A percentile compares a stretch with the other conserved stretches of the same genome.
Conservation (phyloP, 2,797 vertebrate species). For the Poeciliopsis infans region DNA sequence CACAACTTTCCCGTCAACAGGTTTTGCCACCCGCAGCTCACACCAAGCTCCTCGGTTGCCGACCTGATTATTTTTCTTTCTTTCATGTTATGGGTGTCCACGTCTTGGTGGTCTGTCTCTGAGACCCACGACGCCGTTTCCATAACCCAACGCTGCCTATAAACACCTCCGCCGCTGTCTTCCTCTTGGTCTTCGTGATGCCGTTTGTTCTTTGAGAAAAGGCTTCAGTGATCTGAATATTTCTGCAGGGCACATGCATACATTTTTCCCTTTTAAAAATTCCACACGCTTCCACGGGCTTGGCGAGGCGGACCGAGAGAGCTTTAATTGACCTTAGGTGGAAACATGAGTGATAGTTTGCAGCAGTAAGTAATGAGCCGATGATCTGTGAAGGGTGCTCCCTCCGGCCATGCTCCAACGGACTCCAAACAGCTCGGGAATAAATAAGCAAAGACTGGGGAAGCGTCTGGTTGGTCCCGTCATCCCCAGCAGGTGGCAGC, state of each 20-base stretch:
- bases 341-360: slow-evolving; percentile 33
- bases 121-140: background rate
- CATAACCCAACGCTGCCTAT: background rate
- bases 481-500: slow-evolving; percentile 71
- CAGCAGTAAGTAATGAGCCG: slow-evolving; percentile 50
- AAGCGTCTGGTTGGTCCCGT: fast-evolving
- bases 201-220: background rate
- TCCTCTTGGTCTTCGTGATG: background rate
- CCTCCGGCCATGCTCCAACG: slow-evolving; percentile 25
- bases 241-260: background rate
- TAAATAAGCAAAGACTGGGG: slow-evolving; percentile 7
- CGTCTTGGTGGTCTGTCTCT: background rate
- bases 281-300: slow-evolving; percentile 19
- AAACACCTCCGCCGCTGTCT: background rate
- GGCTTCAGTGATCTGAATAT: background rate
- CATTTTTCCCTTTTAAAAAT: background rate
- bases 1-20: background rate
- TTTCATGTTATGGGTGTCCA: background rate
- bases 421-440: slow-evolving; percentile 26
- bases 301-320: slow-evolving; percentile 23
- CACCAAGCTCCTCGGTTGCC: background rate
- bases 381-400: slow-evolving; percentile 64
- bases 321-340: slow-evolving; percentile 42
- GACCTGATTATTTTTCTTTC: background rate
- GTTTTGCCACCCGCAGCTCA: background rate